Evolutionary conservation across 2,888 invertebrate genomes (phyloP).

Genomic region (Drosophila neotestacea): DNA sequence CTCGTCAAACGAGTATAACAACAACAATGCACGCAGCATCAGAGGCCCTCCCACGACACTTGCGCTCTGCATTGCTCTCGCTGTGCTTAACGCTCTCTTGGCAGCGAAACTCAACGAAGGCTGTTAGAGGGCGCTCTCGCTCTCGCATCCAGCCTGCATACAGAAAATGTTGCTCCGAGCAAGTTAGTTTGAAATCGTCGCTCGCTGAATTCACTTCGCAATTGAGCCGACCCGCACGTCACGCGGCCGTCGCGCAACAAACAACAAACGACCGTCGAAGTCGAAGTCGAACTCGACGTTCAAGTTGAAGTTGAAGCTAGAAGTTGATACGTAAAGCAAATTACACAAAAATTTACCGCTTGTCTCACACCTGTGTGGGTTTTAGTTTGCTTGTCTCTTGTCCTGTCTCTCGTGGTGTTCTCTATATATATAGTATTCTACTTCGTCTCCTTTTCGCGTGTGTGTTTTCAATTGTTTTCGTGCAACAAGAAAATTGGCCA

Average conservation of each 20-base stretch:
- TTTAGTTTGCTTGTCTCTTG: slow-evolving; percentile 23
- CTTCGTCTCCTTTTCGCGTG: slow-evolving; percentile 26
- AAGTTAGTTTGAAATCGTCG: slow-evolving; percentile 80
- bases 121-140: slow-evolving; percentile 8
- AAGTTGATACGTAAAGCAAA: slow-evolving; percentile 42
- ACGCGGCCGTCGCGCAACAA: slow-evolving; percentile 65
- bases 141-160: slow-evolving; percentile 34
- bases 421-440: slow-evolving; percentile 7
- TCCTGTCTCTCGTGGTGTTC: slow-evolving; percentile 40
- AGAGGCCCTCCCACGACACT: slow-evolving; percentile 65
- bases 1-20: slow-evolving; percentile 55
- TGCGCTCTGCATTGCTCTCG: slow-evolving; percentile 55
- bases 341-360: slow-evolving; percentile 54
- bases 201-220: slow-evolving; percentile 74
- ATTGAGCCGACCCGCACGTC: slow-evolving; percentile 51
- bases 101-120: slow-evolving; percentile 49
- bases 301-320: slow-evolving; percentile 26
- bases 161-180: slow-evolving; percentile 34
- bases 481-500: slow-evolving; percentile 35
- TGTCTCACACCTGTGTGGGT: slow-evolving; percentile 41
- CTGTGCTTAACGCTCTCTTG: not conserved
- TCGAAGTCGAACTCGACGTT: slow-evolving; percentile 42
- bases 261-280: slow-evolving; percentile 60
- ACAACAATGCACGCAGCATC: slow-evolving; percentile 62
- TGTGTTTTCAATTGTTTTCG: slow-evolving; percentile 46